These are phyloP conservation scores for Umimayanthus kanabou DNA, from an alignment of 92 coral and sea anemone genomes.

Conservation along the genomic window DNA sequence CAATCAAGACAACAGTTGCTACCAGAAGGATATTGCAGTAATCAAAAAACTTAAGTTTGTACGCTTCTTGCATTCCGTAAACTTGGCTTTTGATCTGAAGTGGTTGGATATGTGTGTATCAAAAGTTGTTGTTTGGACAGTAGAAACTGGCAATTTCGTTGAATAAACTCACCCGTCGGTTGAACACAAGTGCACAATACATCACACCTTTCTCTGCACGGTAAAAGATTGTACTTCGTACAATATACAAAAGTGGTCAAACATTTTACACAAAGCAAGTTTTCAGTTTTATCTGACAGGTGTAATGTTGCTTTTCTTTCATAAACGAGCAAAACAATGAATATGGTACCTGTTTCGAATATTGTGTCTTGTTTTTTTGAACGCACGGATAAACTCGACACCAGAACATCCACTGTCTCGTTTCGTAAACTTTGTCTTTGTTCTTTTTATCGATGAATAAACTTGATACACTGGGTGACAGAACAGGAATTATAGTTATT, in stretches of 20 bases:
- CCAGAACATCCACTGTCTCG: conserved; percentile 13
- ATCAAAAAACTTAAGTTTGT: not conserved
- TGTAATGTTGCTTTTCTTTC: conserved; percentile 18
- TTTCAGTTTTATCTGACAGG: conserved; percentile 25
- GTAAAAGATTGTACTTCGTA: not conserved
- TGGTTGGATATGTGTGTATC: not conserved
- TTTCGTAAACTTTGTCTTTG: conserved; percentile 24
- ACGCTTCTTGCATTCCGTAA: not conserved
- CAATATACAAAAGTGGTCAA: not conserved
- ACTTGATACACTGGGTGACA: conserved; percentile 18
- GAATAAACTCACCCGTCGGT: not conserved
- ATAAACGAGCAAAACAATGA: conserved; percentile 28
- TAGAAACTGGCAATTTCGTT: not conserved
- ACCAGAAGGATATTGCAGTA: not conserved
- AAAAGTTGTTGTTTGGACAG: not conserved
- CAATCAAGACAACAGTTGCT: not conserved
- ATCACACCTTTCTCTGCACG: conserved; percentile 15
- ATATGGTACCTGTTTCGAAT: conserved; percentile 20
- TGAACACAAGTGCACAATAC: not conserved
- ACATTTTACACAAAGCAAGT: conserved; percentile 11
- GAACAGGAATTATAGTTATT: conserved; percentile 16
- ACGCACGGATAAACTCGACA: conserved; percentile 19
- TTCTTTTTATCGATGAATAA: conserved; percentile 11
- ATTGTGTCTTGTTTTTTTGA: conserved; percentile 12
- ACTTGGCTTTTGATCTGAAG: not conserved